Evolutionary conservation across 2,888 invertebrate species (phyloP), one percentile per base, ranked within the genome.

Genomic region (Bellardia pandia): DNA sequence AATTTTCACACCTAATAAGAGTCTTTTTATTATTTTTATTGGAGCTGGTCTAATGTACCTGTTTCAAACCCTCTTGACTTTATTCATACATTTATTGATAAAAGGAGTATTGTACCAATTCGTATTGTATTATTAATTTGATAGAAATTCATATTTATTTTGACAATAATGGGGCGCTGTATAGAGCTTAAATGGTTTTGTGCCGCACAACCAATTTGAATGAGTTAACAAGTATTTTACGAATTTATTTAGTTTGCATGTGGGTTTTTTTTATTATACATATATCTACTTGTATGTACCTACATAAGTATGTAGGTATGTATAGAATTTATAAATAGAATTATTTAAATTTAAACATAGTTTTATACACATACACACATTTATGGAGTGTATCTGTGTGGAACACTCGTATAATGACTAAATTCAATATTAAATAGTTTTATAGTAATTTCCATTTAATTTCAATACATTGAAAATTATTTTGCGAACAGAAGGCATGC

Each of bases 401-500:
- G n/a, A 37, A 14, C 23, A 13, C n/a, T 71, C 13, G 51, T 37
- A 23, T 79, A 83, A 88, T 88, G 42, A 71, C 69, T 86, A 76
- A 89, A 89, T 89, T 89, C 89, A 89, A 88, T 89, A 89, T 86
- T 85, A 89, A 88, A 88, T 85, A 86, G 88, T 86, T 88, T 76
- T 81, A 71, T 68, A 71, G 84, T 86, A 78, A 89, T 88, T 89
- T 86, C 45, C 85, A 80, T 85, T 81, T 80, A 86, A 87, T 90
- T 90, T 91, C 90, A 89, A 91, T 91, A 90, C 89, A 89, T 89
- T 89, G 90, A 89, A 92, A 92, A 92, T 92, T 92, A 91, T 92
- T 92, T 92, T 86, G 85, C 89, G 89, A 91, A 90, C 66, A 68
- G 33, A 74, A 68, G 74, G 51, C 83, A 83, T 76, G 91, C 89